phyloP scores from a whole-genome alignment of 2,113 vertebrate species.

The Corythaixoides concolor region DNA sequence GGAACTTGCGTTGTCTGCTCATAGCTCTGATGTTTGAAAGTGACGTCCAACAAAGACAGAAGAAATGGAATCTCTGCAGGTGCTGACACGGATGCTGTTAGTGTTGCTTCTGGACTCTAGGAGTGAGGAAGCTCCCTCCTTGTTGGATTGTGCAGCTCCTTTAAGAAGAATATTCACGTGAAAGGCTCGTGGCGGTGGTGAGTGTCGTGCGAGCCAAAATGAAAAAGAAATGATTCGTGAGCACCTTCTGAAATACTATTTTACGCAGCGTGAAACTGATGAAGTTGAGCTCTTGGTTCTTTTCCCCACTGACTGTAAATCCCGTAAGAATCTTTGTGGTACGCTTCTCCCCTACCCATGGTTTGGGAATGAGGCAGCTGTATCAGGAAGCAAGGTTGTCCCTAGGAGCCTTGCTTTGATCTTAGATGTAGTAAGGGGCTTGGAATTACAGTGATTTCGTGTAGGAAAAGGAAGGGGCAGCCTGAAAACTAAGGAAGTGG shows the following conservation, averaged over 20 bases:
- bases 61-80: constrained; percentile 75
- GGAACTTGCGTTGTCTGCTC: constrained; percentile 2
- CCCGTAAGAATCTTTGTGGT: not conserved
- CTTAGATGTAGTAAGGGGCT: not conserved
- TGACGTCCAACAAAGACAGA: not conserved
- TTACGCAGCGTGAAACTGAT: not conserved
- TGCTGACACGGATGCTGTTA: constrained; percentile 95
- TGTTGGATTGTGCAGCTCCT: not conserved
- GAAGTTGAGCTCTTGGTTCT: not conserved
- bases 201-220: not conserved
- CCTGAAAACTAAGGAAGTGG: not conserved
- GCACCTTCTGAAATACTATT: not conserved
- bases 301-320: not conserved
- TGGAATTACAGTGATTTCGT: not conserved
- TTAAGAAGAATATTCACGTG: not conserved
- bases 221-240: not conserved
- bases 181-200: not conserved
- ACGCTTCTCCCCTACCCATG: not conserved
- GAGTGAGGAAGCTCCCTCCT: constrained; percentile 82
- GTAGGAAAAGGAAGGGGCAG: not conserved
- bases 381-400: not conserved
- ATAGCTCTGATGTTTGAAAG: not conserved
- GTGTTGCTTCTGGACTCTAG: constrained; percentile 92
- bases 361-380: not conserved
- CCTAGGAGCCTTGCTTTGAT: not conserved